These are phyloP conservation scores for Boulengeromyrus knoepffleri DNA, from an alignment of 2,113 vertebrate species.

Conservation along the genomic window DNA sequence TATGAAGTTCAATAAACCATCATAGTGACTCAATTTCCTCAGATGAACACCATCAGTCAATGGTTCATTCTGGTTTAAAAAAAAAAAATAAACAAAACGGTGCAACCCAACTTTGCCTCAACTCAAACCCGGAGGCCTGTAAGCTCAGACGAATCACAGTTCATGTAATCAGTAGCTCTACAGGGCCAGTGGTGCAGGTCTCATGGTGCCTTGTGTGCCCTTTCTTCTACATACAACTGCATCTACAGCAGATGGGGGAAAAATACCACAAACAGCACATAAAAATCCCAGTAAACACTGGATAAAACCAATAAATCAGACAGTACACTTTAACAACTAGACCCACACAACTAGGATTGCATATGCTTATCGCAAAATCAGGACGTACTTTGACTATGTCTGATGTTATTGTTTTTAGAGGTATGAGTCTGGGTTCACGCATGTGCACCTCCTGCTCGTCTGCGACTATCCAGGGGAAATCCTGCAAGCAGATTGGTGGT, in stretches of 20 bases:
- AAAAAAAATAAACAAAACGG: background rate
- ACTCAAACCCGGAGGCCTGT: background rate
- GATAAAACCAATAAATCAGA: background rate
- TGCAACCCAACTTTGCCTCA: background rate
- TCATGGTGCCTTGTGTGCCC: slow-evolving; percentile 74
- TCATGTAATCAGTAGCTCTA: background rate
- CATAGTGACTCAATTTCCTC: background rate
- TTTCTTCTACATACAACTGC: slow-evolving; percentile 95
- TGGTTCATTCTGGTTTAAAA: background rate
- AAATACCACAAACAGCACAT: background rate
- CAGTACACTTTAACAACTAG: background rate
- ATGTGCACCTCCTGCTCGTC: slow-evolving; percentile 94
- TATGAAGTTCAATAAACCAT: background rate
- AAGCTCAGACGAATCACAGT: background rate
- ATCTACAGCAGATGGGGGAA: slow-evolving; percentile 60
- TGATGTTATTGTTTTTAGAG: slow-evolving; percentile 93
- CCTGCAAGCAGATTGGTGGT: slow-evolving; percentile 52
- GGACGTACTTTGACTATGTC: slow-evolving; percentile 86
- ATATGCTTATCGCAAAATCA: background rate
- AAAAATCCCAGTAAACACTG: background rate
- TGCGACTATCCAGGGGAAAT: slow-evolving; percentile 95
- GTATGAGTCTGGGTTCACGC: slow-evolving; percentile 87
- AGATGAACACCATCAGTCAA: background rate
- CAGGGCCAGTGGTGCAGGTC: too few species aligned
- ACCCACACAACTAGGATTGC: background rate